phyloP scores from a whole-genome alignment of 2,888 invertebrate genomes.

The Plemyria rubiginata region DNA sequence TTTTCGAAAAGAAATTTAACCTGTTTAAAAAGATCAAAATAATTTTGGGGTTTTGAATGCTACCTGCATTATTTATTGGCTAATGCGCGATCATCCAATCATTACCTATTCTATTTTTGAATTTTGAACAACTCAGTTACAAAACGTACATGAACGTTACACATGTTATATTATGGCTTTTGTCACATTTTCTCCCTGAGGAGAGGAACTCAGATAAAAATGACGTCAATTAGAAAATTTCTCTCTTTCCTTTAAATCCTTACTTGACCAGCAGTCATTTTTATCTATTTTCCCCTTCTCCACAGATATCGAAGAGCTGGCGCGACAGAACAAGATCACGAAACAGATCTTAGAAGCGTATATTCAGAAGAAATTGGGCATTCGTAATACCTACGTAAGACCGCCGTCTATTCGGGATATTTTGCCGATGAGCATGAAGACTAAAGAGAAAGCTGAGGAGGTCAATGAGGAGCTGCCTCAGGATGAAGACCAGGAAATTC shows the following conservation, averaged over 20 bases:
- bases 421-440: constrained; percentile 74
- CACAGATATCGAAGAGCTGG: constrained; percentile 85
- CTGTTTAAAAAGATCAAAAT: neutral
- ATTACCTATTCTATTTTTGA: too few relatives aligned
- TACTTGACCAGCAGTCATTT: constrained; percentile 73
- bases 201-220: constrained; percentile 82
- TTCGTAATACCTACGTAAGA: constrained; percentile 75
- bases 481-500: constrained; percentile 33
- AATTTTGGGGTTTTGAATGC: neutral
- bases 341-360: constrained; percentile 90
- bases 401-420: constrained; percentile 88
- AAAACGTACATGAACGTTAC: neutral
- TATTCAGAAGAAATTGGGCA: constrained; percentile 88
- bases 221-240: constrained; percentile 64
- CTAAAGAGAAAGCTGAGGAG: constrained; percentile 49
- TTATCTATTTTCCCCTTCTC: constrained; percentile 81
- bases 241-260: constrained; percentile 37
- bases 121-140: too few relatives aligned
- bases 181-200: constrained; percentile 41
- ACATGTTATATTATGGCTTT: neutral
- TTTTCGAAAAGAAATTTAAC: constrained; percentile 4
- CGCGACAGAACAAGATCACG: constrained; percentile 90
- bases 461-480: constrained; percentile 34
- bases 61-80: neutral
- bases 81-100: too few relatives aligned